A percentile compares a stretch with the other conserved stretches of the same genome.
These are phyloP conservation scores for Ciconia stormi DNA, from an alignment of 2,113 vertebrate genomes.

Conservation along the genomic window DNA sequence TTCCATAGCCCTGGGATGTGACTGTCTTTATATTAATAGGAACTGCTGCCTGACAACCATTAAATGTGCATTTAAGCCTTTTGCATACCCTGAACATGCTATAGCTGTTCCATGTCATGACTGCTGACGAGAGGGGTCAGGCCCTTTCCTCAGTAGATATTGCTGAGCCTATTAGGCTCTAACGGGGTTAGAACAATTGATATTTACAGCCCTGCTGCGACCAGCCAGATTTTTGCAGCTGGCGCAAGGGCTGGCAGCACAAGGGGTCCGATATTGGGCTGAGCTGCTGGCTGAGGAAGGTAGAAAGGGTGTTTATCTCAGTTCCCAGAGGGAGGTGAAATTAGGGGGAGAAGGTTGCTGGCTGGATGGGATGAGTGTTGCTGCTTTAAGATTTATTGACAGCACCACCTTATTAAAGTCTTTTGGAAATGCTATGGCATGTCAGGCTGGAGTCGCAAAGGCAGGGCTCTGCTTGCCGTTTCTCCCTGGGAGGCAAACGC, in stretches of 20 bases:
- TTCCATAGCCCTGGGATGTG: conserved; percentile 57
- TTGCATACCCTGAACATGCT: conserved; percentile 62
- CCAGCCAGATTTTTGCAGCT: not conserved
- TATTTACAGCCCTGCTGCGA: conserved; percentile 42
- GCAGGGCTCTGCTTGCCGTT: not conserved
- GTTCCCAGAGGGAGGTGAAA: not conserved
- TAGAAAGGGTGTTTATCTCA: not conserved
- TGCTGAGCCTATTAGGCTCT: conserved; percentile 60
- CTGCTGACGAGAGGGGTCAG: conserved; percentile 57
- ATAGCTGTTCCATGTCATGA: conserved; percentile 61
- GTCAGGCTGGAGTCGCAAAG: not conserved
- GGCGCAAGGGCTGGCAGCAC: not conserved
- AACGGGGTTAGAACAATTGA: conserved; percentile 56
- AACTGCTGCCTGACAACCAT: conserved; percentile 64
- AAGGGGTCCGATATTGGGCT: not conserved
- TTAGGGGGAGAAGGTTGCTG: not conserved
- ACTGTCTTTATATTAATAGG: conserved; percentile 63
- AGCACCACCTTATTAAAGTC: not conserved
- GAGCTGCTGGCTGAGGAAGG: not conserved
- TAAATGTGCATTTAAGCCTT: conserved; percentile 69
- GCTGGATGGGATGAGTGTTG: not conserved
- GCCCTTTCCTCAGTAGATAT: conserved; percentile 55
- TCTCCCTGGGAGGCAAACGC: accelerated
- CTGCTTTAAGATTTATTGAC: not conserved
- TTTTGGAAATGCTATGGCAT: not conserved